Conservation (phyloP, 2,113 vertebrate species). For the Panthera uncia region DNA sequence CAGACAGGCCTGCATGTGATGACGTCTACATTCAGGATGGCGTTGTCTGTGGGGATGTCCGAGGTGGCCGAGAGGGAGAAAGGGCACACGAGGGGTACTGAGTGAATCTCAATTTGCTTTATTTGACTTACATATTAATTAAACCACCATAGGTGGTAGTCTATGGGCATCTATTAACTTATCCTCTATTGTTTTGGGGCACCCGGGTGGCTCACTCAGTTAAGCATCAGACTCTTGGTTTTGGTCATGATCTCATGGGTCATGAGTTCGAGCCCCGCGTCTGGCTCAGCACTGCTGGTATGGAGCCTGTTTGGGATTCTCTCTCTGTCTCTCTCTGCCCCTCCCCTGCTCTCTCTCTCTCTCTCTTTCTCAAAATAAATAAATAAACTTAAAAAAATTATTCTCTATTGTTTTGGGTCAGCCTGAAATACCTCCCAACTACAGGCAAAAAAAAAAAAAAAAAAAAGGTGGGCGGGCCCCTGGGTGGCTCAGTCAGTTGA, state of each 20-base stretch:
- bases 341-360: too few relatives aligned
- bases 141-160: too few relatives aligned
- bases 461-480: background rate
- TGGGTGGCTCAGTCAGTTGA: too few relatives aligned
- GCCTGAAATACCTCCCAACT: background rate
- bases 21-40: background rate
- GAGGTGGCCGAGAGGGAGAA: background rate
- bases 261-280: too few relatives aligned
- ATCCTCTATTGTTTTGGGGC: background rate
- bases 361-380: too few relatives aligned
- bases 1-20: background rate
- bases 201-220: too few relatives aligned
- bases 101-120: background rate
- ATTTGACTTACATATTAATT: background rate
- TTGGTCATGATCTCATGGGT: too few relatives aligned
- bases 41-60: accelerated
- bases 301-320: too few relatives aligned
- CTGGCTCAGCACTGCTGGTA: too few relatives aligned
- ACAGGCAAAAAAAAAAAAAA: background rate
- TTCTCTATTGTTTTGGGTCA: background rate
- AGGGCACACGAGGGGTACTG: background rate
- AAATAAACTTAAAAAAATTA: too few relatives aligned
- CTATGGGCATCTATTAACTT: background rate
- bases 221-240: too few relatives aligned
- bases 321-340: too few relatives aligned